Conservation (phyloP, 2,113 vertebrate species). For the Mesitornis unicolor region DNA sequence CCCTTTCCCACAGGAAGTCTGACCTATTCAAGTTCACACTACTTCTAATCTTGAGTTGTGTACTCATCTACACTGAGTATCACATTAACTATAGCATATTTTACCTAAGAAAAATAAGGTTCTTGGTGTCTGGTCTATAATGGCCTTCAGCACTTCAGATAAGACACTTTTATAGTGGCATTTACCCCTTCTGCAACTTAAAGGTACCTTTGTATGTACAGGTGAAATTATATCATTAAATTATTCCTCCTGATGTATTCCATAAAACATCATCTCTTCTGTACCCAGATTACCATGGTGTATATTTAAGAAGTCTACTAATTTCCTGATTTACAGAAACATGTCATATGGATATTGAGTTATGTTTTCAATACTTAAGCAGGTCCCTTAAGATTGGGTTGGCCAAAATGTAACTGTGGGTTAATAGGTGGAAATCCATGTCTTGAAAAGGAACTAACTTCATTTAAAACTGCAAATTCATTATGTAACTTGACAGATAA, state of each 20-base stretch:
- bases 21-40: neutral
- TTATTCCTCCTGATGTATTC: neutral
- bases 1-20: slow-evolving; percentile 9
- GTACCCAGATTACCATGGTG: neutral
- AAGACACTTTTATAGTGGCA: neutral
- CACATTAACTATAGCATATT: neutral
- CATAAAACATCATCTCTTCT: neutral
- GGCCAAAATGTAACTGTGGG: too few relatives aligned
- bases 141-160: neutral
- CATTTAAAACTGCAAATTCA: too few relatives aligned
- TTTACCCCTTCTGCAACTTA: neutral
- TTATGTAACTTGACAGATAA: too few relatives aligned
- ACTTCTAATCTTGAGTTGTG: neutral
- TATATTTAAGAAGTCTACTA: neutral
- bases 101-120: neutral
- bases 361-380: neutral
- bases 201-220: neutral
- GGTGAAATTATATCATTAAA: neutral
- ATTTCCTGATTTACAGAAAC: neutral
- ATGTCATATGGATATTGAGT: neutral
- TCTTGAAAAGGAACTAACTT: too few relatives aligned
- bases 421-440: too few relatives aligned
- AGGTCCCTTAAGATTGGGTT: neutral
- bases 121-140: neutral
- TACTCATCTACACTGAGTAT: neutral